Evolutionary conservation across 2,113 vertebrate species (phyloP).

Genomic region (Haemorhous mexicanus): DNA sequence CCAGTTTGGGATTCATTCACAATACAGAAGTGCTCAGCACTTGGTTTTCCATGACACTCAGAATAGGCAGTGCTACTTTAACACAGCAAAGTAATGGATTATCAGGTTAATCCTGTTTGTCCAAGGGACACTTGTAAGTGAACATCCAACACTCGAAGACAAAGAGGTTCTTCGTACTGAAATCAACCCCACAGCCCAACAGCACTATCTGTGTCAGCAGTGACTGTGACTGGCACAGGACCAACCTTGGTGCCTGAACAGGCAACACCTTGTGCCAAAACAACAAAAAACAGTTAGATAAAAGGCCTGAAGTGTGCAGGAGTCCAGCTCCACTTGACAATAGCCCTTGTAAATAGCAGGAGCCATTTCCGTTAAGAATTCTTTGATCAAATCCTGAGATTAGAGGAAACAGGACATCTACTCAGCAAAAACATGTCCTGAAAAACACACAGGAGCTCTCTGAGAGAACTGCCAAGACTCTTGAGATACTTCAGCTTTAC

Average conservation of each 20-base stretch:
- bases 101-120: neutral
- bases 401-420: neutral
- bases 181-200: neutral
- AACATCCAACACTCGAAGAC: slow-evolving; percentile 53
- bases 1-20: neutral
- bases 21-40: fast-evolving
- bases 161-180: neutral
- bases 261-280: neutral
- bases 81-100: neutral
- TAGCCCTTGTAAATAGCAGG: neutral
- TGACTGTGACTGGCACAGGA: neutral
- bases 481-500: neutral
- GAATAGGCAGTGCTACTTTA: neutral
- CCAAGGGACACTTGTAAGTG: neutral
- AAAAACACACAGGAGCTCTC: neutral
- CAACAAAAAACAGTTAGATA: neutral
- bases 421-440: neutral
- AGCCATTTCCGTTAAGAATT: neutral
- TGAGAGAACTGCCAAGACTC: neutral
- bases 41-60: neutral
- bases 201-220: neutral
- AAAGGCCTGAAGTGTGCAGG: neutral
- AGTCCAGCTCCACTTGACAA: neutral
- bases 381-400: neutral
- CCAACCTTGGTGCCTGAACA: neutral